Evolutionary conservation across 1,140 invertebrate species (phyloP).

Genomic region (Drosophila bocqueti): DNA sequence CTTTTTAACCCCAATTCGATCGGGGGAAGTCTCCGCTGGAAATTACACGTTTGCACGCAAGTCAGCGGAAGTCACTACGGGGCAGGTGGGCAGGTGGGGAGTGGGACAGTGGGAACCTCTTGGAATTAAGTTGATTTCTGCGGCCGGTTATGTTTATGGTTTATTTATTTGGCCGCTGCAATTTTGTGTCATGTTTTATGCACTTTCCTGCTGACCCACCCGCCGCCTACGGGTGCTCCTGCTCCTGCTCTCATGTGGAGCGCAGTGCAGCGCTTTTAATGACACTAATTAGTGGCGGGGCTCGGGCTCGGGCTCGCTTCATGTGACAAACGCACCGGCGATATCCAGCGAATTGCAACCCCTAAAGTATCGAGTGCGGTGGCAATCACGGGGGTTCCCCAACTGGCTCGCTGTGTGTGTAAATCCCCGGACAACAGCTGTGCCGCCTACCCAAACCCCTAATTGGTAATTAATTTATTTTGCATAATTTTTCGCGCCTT

Average conservation of each 20-base stretch:
- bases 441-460: conserved; percentile 42
- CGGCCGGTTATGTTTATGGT: conserved; percentile 75
- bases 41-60: conserved; percentile 79
- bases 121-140: conserved; percentile 68
- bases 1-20: conserved; percentile 76
- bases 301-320: conserved; percentile 9
- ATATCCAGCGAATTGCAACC: conserved; percentile 41
- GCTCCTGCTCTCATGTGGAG: conserved; percentile 23
- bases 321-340: conserved; percentile 75
- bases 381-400: conserved; percentile 7
- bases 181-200: conserved; percentile 76
- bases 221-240: no score
- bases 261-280: conserved; percentile 61
- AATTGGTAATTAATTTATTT: conserved; percentile 83
- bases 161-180: conserved; percentile 76
- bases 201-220: conserved; percentile 4
- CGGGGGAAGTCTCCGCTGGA: conserved; percentile 16
- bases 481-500: conserved; percentile 75
- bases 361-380: conserved; percentile 6
- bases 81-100: background rate
- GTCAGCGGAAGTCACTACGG: conserved; percentile 66
- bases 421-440: conserved; percentile 71
- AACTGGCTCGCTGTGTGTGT: background rate
- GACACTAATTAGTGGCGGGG: conserved; percentile 81
- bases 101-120: background rate